Conservation (phyloP, 2,113 vertebrate genomes). For the Suricata suricatta region DNA sequence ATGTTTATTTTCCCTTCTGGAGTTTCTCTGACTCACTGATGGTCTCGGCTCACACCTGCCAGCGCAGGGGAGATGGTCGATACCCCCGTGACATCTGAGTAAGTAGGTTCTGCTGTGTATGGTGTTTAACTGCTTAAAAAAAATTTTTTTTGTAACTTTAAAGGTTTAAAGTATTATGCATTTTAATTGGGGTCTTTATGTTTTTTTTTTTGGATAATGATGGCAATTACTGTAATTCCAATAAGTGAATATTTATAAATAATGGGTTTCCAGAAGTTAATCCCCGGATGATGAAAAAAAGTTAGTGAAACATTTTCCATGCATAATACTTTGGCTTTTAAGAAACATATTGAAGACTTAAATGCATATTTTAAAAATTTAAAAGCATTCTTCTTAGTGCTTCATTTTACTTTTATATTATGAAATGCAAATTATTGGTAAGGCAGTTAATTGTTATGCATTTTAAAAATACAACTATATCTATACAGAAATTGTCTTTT, state of each 20-base stretch:
- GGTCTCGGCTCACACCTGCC: neutral
- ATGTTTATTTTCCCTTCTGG: neutral
- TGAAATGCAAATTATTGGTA: neutral
- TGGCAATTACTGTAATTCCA: slow-evolving; percentile 1
- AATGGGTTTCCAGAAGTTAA: slow-evolving; percentile 22
- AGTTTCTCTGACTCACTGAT: neutral
- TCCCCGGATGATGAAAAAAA: neutral
- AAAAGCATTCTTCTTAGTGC: neutral
- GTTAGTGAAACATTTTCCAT: neutral
- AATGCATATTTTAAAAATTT: neutral
- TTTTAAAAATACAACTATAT: neutral
- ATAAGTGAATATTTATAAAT: slow-evolving; percentile 38
- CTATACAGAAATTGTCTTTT: neutral
- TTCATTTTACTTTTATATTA: slow-evolving; percentile 8
- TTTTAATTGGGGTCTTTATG: slow-evolving; percentile 51
- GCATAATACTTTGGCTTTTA: neutral
- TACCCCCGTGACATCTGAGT: neutral
- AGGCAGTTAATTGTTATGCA: neutral
- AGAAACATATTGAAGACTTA: neutral
- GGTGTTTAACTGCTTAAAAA: neutral
- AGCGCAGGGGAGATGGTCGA: neutral
- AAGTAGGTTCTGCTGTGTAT: neutral
- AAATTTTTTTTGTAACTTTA: neutral
- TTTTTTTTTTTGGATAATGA: slow-evolving; percentile 10
- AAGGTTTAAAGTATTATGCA: slow-evolving; percentile 17